Evolutionary conservation across 2,797 vertebrate species (phyloP).

Genomic region (Geotrypetes seraphini): DNA sequence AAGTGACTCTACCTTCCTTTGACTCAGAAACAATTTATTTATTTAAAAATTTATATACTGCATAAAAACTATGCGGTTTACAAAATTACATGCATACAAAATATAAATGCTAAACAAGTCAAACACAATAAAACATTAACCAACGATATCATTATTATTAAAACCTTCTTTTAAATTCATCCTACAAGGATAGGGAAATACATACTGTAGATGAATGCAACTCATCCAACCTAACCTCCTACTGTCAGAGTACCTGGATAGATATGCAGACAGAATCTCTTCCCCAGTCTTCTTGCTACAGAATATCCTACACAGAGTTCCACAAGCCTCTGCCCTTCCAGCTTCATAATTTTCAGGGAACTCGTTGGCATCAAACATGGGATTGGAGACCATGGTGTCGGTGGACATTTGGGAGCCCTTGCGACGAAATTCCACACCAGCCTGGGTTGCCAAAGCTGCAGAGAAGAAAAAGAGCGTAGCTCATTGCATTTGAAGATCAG

Average conservation of each 20-base stretch:
- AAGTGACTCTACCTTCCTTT: too few species aligned
- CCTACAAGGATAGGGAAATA: too few species aligned
- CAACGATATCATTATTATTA: too few species aligned
- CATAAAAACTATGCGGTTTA: too few species aligned
- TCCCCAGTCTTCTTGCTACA: conserved; percentile 91
- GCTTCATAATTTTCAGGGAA: conserved; percentile 94
- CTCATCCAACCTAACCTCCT: too few species aligned
- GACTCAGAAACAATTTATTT: too few species aligned
- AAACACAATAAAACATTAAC: too few species aligned
- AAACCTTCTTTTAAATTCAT: too few species aligned
- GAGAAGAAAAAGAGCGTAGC: conserved; percentile 37
- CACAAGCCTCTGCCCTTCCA: conserved; percentile 83
- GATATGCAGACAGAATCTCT: conserved; percentile 80
- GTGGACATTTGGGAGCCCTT: conserved; percentile 93
- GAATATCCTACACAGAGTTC: conserved; percentile 88
- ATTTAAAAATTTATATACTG: too few species aligned
- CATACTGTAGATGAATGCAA: too few species aligned
- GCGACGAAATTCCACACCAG: conserved; percentile 79
- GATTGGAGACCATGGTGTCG: conserved; percentile 86
- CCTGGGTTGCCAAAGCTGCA: conserved; percentile 84
- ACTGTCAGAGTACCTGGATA: conserved; percentile 81
- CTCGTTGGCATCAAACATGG: conserved; percentile 80
- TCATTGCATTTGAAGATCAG: conserved; percentile 28
- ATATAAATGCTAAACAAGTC: too few species aligned
- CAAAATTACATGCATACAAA: too few species aligned